A percentile compares a stretch with the other conserved stretches of the same genome.
Evolutionary conservation across 2,113 vertebrate species (phyloP).

Genomic region (Tetraodon nigroviridis): DNA sequence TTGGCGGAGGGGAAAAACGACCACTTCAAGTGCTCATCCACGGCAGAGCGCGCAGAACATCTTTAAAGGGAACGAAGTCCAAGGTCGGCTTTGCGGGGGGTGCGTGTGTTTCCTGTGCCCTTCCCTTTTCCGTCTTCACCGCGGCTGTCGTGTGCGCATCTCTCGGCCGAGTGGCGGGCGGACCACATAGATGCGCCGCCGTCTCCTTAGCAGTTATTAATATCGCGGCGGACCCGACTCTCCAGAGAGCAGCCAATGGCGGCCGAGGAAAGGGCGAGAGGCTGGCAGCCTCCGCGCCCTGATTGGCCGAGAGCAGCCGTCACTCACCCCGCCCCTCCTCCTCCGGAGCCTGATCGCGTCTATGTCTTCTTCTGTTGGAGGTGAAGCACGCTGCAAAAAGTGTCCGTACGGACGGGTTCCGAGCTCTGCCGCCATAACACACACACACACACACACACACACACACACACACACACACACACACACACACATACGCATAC

Average conservation of each 20-base stretch:
- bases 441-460: no score
- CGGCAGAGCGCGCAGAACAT: constrained; percentile 17
- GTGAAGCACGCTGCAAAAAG: constrained; percentile 62
- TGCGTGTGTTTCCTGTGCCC: constrained; percentile 61
- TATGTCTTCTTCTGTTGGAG: constrained; percentile 64
- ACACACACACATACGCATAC: no score
- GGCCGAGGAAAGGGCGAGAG: constrained; percentile 57
- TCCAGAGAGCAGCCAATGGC: constrained; percentile 79
- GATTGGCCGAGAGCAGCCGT: constrained; percentile 73
- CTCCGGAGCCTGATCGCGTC: constrained; percentile 37
- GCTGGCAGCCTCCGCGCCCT: constrained; percentile 70
- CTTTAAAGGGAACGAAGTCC: constrained; percentile 67
- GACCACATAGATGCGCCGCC: constrained; percentile 80
- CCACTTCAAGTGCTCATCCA: constrained; percentile 43
- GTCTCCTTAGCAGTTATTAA: constrained; percentile 84
- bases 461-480: no score
- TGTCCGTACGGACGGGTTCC: constrained; percentile 17
- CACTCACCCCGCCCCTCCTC: constrained; percentile 45
- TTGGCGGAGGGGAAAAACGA: constrained; percentile 25
- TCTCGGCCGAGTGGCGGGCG: constrained; percentile 76
- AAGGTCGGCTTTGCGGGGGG: constrained; percentile 4
- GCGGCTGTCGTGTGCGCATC: constrained; percentile 80
- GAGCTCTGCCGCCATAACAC: no score
- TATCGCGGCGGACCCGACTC: constrained; percentile 77
- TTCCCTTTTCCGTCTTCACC: constrained; percentile 70